Base-by-base conservation (phyloP, 1,140 invertebrate species). In the Zaprionus nigranus region DNA sequence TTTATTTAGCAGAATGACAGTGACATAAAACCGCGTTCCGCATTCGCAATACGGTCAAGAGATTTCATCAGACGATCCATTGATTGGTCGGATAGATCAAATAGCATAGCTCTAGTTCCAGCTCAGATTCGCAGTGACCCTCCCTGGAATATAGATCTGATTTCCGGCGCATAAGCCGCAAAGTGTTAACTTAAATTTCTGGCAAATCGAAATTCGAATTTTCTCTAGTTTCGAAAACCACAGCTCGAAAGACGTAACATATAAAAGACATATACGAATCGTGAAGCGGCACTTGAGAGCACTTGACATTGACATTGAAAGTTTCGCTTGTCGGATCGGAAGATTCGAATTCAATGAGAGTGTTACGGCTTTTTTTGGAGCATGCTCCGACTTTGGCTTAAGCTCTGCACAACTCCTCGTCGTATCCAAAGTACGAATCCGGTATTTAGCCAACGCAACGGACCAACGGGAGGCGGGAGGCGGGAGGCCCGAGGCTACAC, bases 301-400 rank as follows among this genome's bases (percentile, higher is more conserved):
- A 72, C 46, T 90, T 90, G 86, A 85, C 85, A 90, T 90, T 90
- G 85, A 90, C 85, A 90, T 90, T 90, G 85, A 85, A 90, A 90
- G 85, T 83, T 78, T 81, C 54, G 79, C 79, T 76, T 64, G 64
- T 65, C 68, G 28, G 59, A 81, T 78, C 67, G 78, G 75, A 38
- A 79, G 75, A 73, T 80, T 46, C 59, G 46, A 49, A 63, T 20
- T 68, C 56, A 78, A 80, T 40, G 62, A 75, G 68, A 74, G 81
- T 59, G 43, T 46, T 57, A 69, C 51, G n/a, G 60, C 30, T 57
- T 49, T 20, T 49, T 49, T 22, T 22, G 17, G 46, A 24, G 20
- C 46, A 22, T 24, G 46, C 11, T 30, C 28, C n/a, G n/a, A n/a
- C n/a, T n/a, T n/a, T 30, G 28, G 28, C 20, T 20, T 5, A 5